Percentiles rank a stretch among this genome's conserved stretches.
Conservation (phyloP, 2,888 invertebrate genomes). For the Hydrotaea cyrtoneurina region DNA sequence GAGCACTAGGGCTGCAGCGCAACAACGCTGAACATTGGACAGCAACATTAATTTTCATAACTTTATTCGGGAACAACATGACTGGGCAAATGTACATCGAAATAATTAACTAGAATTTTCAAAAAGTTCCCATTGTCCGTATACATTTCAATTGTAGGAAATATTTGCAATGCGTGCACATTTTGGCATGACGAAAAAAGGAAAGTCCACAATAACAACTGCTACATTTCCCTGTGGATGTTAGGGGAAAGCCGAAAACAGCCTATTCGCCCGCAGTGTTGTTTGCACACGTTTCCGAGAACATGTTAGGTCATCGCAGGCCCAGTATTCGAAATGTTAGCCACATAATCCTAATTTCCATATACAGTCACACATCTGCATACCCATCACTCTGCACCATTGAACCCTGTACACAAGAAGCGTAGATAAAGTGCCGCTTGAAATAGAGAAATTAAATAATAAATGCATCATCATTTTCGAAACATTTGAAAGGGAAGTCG, state of each 20-base stretch:
- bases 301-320: too few species aligned
- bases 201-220: too few species aligned
- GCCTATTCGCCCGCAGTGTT: too few species aligned
- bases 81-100: conserved; percentile 48
- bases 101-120: conserved; percentile 47
- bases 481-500: neutral
- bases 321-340: too few species aligned
- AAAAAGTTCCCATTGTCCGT: conserved; percentile 32
- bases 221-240: too few species aligned
- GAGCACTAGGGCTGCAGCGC: neutral
- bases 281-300: too few species aligned
- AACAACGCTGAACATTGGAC: conserved; percentile 27
- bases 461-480: conserved; percentile 48
- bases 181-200: neutral
- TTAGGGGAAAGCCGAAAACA: too few species aligned
- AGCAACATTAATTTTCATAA: conserved; percentile 55
- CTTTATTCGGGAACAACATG: conserved; percentile 53
- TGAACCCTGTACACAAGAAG: neutral
- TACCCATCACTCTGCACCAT: too few species aligned
- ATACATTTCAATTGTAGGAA: conserved; percentile 1
- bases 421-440: neutral
- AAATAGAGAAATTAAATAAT: conserved; percentile 35
- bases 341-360: too few species aligned
- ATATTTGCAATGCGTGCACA: neutral
- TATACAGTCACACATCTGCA: too few species aligned